Evolutionary conservation across 1,140 invertebrate species (phyloP), one percentile per base, ranked within the genome.

Genomic region (Hyles vespertilio): DNA sequence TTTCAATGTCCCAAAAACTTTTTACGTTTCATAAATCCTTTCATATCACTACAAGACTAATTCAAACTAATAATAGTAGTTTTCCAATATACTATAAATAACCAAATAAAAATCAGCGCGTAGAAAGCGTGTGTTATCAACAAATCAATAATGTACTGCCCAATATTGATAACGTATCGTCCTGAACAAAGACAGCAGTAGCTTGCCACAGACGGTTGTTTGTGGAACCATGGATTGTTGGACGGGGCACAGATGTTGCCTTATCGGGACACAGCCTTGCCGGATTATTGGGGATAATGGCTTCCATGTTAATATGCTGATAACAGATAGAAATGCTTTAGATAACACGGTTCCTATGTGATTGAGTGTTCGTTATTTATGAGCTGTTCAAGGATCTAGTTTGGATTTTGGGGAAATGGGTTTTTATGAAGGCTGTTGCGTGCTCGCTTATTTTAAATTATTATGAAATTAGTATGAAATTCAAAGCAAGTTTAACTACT

Each of bases 141-240:
- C 52, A 60, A 79, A 84, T 84, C 81, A 84, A 84, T 84, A 84
- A 80, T 74, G 69, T 74, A 65, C 72, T 72, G 65, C 68, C 74
- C 70, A 76, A 81, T 82, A 77, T 71, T 56, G 78, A 82, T 81
- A 79, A 54, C 63, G 57, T 81, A 84, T 84, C 79, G 62, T 56
- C 69, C 61, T 66, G 61, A 61, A 67, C 61, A 63, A 63, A 63
- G 59, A 53, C 65, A 54, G 58, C 64, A 61, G 55, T 58, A 63
- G 58, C 58, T 22, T 22, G 22, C 22, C 22, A 22, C 22, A 22
- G 22, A 22, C 2, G 22, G n/a, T 33, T 47, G 58, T 52, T 64
- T 67, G 60, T 61, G 52, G 57, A 59, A 45, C 49, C 43, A 48
- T 10, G 22, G 22, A 22, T 22, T 22, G 22, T 22, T 22, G 22